Evolutionary conservation across 2,113 vertebrate genomes (phyloP), one percentile per base, ranked within the genome.

Genomic region (Pampusana beccarii): DNA sequence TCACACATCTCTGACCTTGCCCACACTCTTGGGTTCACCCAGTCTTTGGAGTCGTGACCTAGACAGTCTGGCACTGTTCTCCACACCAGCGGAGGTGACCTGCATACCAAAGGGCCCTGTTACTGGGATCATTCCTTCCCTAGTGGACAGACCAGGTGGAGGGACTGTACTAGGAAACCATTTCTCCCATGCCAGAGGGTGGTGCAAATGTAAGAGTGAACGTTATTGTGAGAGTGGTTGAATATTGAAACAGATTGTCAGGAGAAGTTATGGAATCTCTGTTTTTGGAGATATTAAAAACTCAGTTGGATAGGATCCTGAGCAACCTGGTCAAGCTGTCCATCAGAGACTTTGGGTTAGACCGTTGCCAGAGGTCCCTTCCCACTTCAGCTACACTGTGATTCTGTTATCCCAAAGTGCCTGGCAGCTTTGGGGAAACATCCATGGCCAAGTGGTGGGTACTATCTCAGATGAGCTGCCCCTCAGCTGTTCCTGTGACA

Each of bases 1-100:
- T 91, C n/a, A n/a, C 13, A 6, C 19, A 13, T 40, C 51, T 54
- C 61, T 92, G 82, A 67, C 53, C 66, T 75, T 92, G 7, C 36
- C 5, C 48, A 46, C 33, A 17, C 19, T 79, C 58, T 42, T 46
- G 31, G 61, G 36, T 40, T 89, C 56, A 84, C 14, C 46, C 91
- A 79, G 38, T 33, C 57, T 70, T 70, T 78, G 42, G 53, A 79
- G 16, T 44, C 4, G 2, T 94, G 90, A 96, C 78, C 91, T 69
- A 90, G 80, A 74, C 51, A 67, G 78, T 51, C 92, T 92, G 81
- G 56, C 29, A 79, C n/a, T 61, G n/a, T 33, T 96, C 70, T 79
- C 33, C 78, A 71, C 61, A 20, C 48, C 53, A 65, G 61, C 0
- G 0, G 44, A 51, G 31, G 53, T 54, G 80, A 94, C 72, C 69